Evolutionary conservation across 2,797 vertebrate species (phyloP), one percentile per base, ranked within the genome.

Genomic region (Malacoctenus gilli): DNA sequence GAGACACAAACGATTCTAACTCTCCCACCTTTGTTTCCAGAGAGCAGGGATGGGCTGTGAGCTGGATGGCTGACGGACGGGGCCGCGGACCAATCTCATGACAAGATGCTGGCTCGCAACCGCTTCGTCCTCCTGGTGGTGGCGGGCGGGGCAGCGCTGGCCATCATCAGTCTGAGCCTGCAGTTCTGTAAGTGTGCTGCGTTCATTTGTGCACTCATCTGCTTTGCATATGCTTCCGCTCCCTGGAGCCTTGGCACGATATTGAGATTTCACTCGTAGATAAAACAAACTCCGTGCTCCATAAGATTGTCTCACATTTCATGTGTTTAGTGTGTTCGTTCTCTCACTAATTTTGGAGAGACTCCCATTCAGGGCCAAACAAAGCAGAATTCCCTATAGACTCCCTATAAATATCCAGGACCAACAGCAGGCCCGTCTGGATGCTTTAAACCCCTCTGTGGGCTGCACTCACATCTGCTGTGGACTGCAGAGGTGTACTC

Each of bases 101-200:
- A 82, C 13, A 89, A 70, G 75, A 91, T 90, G 90, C 71, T 89
- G 63, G 85, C 85, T 82, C 88, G 80, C 34, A 89, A 90, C 78
- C 85, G 85, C 74, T 90, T 91, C 80, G 63, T 91, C 57, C 68
- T 91, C 38, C 79, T 91, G 62, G 68, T 91, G 75, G 66, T 81
- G 77, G 75, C 75, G 66, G 82, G 87, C 4, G 88, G 75, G 57
- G 88, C 79, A 0, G 75, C 46, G 20, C 71, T 91, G 73, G 88
- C 87, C 64, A 61, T 91, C 56, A 55, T 91, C 75, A 89, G 90
- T 18, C 74, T 91, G 47, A 89, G 86, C 59, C 69, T 89, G 16
- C 90, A 91, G 72, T 91, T 90, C 77, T 85, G 90, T 91, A 72
- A 90, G 90, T 68, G 13, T 38, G 15, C n/a, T n/a, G n/a, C n/a